A percentile compares a stretch with the other conserved stretches of the same genome.
Evolutionary conservation across 2,797 vertebrate genomes (phyloP).

Genomic region (Tragopan temminckii): DNA sequence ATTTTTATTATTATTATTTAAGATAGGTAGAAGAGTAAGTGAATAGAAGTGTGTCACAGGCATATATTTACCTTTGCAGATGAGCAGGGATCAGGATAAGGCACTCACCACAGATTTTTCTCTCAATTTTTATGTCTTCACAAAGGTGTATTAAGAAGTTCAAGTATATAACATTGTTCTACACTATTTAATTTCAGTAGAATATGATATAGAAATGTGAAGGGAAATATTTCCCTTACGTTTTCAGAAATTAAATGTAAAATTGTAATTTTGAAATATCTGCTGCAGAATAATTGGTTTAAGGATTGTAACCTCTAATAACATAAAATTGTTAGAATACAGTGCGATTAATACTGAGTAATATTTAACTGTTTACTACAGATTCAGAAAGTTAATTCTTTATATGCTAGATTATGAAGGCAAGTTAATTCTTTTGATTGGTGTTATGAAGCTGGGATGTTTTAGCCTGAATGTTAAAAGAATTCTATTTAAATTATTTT

Average conservation of each 20-base stretch:
- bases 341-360: not conserved
- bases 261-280: not conserved
- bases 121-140: not conserved
- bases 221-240: not conserved
- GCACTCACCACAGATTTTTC: not conserved
- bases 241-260: not conserved
- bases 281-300: not conserved
- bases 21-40: not conserved
- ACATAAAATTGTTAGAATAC: not conserved
- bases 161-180: not conserved
- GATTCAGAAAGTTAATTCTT: not conserved
- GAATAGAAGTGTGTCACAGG: not conserved
- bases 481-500: not conserved
- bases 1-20: not conserved
- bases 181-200: not conserved
- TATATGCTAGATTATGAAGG: not conserved
- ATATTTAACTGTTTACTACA: not conserved
- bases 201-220: not conserved
- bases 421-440: not conserved
- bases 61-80: not conserved
- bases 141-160: not conserved
- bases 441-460: not conserved
- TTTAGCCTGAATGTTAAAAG: not conserved
- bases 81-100: not conserved
- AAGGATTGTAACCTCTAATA: not conserved